Conservation (phyloP, 2,888 invertebrate genomes). For the Trichogramma evanescens region DNA sequence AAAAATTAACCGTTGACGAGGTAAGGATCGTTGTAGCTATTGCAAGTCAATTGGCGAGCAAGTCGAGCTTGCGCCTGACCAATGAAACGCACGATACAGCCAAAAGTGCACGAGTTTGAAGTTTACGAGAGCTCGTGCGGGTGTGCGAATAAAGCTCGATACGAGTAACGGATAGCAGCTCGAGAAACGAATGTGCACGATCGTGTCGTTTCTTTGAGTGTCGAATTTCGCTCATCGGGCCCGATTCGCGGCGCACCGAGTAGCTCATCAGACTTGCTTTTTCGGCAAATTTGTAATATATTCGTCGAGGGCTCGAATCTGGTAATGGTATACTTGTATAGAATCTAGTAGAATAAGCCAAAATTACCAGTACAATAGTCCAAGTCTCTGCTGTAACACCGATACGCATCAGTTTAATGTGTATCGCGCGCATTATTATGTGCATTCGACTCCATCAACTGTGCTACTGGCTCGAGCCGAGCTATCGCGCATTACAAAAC, state of each 20-base stretch:
- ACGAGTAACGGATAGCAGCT: not conserved
- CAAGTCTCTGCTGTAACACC: no score
- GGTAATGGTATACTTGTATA: no score
- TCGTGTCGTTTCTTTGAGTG: slow-evolving; percentile 39
- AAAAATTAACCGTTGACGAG: no score
- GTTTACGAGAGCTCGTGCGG: not conserved
- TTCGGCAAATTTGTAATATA: no score
- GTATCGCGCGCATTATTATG: no score
- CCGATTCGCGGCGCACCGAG: slow-evolving; percentile 23
- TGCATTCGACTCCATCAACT: no score
- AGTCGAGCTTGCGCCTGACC: not conserved
- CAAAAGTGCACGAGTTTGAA: not conserved
- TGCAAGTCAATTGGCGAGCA: not conserved
- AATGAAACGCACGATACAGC: not conserved
- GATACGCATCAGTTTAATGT: no score
- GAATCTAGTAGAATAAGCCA: no score
- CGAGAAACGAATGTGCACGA: slow-evolving; percentile 25
- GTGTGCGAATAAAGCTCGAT: not conserved
- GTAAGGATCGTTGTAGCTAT: no score
- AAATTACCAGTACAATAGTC: no score
- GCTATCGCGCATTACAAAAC: slow-evolving; percentile 25
- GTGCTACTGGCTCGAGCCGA: not conserved
- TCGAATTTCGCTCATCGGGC: slow-evolving; percentile 45
- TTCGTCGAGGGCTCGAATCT: no score
- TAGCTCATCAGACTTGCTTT: slow-evolving; percentile 16